Evolutionary conservation across 2,888 invertebrate species (phyloP).

Genomic region (Perithous albicinctus): DNA sequence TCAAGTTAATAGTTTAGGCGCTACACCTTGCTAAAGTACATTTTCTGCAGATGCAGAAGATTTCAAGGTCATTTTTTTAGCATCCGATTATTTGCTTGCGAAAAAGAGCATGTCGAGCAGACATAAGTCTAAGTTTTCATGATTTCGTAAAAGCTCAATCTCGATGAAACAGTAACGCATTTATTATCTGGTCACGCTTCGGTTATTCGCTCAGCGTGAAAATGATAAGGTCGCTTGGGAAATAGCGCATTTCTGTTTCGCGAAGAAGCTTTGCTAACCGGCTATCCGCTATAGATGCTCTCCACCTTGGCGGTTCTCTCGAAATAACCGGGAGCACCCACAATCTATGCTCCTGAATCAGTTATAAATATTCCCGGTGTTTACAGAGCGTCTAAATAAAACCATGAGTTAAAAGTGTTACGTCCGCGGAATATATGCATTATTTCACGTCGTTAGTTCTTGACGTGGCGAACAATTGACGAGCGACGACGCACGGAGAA

Average conservation of each 20-base stretch:
- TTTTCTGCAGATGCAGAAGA: no score
- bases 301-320: conserved; percentile 45
- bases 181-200: conserved; percentile 2
- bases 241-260: conserved; percentile 1
- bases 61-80: no score
- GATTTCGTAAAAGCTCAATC: conserved; percentile 14
- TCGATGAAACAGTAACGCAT: conserved; percentile 12
- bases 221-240: not conserved
- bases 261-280: conserved; percentile 19
- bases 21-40: no score
- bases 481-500: conserved; percentile 5
- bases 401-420: conserved; percentile 57
- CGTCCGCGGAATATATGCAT: conserved; percentile 12
- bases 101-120: conserved; percentile 3
- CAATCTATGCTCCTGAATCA: conserved; percentile 55
- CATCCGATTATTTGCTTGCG: not conserved
- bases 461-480: conserved; percentile 15
- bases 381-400: conserved; percentile 62
- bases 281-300: conserved; percentile 2
- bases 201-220: conserved; percentile 9
- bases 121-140: not conserved
- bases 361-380: conserved; percentile 65
- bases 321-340: conserved; percentile 50
- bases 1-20: no score
- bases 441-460: conserved; percentile 34